Base-by-base conservation (phyloP, 2,888 invertebrate genomes). In the Synergus laeviventris region DNA sequence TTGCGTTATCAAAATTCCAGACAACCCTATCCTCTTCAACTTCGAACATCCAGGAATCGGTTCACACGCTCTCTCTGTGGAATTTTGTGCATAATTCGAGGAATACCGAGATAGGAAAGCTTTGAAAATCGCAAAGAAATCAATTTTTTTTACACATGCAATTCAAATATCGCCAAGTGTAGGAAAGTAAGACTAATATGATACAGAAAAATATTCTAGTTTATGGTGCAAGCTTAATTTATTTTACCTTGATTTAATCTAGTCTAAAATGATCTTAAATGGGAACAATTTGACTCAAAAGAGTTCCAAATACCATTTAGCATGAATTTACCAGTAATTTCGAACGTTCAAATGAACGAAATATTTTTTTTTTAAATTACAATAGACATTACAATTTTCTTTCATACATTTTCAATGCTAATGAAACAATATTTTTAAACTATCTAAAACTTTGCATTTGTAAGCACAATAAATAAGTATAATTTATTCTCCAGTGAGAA, bases 1-100 rank as follows among this genome's bases (percentile, higher is more conserved):
- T 76, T 78, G 80, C 84, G 82, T 83, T 85, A 85, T 85, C 84
- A 86, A 85, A 85, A 86, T 86, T 85, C 85, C 84, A 75, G 77
- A 76, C 79, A 74, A 78, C 79, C 78, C 74, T 76, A 49, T 75
- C 76, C 76, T 59, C 75, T 38, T 64, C 38, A 24, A 24, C 59
- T 1, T 1, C 12, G 45, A 70, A 70, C 12, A 70, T 49, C 11
- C 49, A 70, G 49, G 31, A 70, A 70, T 70, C 49, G 49, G 70
- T 49, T 70, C 70, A 70, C 70, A 70, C 49, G 31, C 70, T 70
- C 49, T 70, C 49, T 31, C 70, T 45, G 14, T 70, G 45, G 70
- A 70, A 70, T 70, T 70, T 70, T 3, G 31, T 70, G 45, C 31
- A 70, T 70, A 70, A 70, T 70, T 70, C 31, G 70, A 45, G 24